These are phyloP conservation scores for Microcebus jonahi DNA, from an alignment of 2,113 vertebrate genomes.

Conservation along the genomic window DNA sequence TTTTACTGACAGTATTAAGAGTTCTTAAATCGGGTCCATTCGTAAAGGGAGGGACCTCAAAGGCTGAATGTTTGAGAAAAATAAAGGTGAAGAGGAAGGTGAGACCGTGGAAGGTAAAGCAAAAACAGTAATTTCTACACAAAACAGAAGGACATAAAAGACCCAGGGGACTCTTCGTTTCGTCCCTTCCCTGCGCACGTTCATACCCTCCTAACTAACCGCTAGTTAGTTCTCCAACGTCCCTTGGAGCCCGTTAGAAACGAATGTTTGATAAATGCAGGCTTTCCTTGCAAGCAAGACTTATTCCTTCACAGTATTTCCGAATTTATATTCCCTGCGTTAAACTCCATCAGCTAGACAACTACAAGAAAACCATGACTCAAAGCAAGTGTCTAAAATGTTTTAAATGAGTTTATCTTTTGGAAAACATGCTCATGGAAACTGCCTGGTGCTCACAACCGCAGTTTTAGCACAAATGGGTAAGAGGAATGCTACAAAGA, in stretches of 20 bases:
- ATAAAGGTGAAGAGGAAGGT: not conserved
- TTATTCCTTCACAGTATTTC: not conserved
- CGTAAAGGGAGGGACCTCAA: not conserved
- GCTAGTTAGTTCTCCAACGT: not conserved
- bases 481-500: not conserved
- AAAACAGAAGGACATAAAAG: not conserved
- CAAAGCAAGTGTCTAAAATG: not conserved
- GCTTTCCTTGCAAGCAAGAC: not conserved
- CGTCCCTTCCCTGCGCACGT: not conserved
- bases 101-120: not conserved
- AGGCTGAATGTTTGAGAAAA: not conserved
- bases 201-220: too few relatives aligned
- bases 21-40: not conserved
- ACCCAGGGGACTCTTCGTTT: not conserved
- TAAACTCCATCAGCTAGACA: not conserved
- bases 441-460: not conserved
- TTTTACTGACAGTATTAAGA: not conserved
- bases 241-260: not conserved
- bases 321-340: not conserved
- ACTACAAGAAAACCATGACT: not conserved
- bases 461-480: not conserved
- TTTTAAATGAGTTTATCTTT: not conserved
- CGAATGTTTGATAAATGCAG: not conserved
- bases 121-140: not conserved
- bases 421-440: not conserved